phyloP scores from a whole-genome alignment of 2,113 vertebrate genomes.

The Maccullochella peelii region DNA sequence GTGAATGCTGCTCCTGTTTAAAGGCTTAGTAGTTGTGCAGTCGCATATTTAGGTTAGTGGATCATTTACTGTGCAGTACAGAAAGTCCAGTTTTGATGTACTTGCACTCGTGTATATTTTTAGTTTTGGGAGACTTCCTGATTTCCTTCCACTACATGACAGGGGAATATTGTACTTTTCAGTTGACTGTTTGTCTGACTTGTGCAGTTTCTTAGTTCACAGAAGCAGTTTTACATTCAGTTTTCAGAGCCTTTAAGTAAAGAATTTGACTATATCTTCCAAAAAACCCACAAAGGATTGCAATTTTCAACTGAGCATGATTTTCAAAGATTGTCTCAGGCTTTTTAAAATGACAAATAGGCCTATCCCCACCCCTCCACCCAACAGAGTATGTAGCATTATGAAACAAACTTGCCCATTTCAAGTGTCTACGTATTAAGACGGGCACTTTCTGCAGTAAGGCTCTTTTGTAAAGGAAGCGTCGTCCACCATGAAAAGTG shows the following conservation, averaged over 20 bases:
- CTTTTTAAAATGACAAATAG: conserved; percentile 14
- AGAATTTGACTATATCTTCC: conserved; percentile 5
- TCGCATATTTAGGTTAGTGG: not conserved
- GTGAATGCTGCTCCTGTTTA: not conserved
- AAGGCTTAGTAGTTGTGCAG: not conserved
- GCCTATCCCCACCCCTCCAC: not conserved
- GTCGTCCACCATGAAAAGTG: conserved; percentile 32
- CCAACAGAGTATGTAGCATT: not conserved
- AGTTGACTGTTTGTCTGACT: not conserved
- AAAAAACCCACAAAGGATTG: not conserved
- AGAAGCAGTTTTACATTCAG: not conserved
- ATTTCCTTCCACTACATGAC: too few species aligned
- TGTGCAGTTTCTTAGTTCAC: not conserved
- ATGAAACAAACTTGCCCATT: not conserved
- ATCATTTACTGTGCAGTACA: not conserved
- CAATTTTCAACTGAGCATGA: not conserved
- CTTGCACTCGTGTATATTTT: too few species aligned
- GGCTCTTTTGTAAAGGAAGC: conserved; percentile 33
- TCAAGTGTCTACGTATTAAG: conserved; percentile 19
- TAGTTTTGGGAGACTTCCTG: too few species aligned
- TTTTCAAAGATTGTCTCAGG: conserved; percentile 6
- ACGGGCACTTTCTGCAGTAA: not conserved
- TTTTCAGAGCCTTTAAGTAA: not conserved
- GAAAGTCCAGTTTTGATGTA: too few species aligned
- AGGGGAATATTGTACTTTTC: too few species aligned